Percentiles rank a stretch among this genome's conserved stretches.
phyloP scores from a whole-genome alignment of 2,797 vertebrate species.

The Sebastes hopkinsi region DNA sequence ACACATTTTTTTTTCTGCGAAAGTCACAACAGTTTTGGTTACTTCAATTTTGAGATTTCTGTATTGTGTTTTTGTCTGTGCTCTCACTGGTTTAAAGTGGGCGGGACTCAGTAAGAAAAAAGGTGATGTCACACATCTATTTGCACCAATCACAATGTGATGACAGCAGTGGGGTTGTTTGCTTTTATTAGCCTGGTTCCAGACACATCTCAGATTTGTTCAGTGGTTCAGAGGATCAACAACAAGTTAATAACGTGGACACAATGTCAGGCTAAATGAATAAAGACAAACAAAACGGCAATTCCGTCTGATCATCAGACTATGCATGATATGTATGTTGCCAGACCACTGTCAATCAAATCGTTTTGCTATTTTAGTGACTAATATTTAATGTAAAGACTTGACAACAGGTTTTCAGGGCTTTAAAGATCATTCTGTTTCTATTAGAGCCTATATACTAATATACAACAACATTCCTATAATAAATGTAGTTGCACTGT shows the following conservation, averaged over 20 bases:
- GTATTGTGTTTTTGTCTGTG: not conserved
- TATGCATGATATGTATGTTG: no score
- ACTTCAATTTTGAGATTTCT: not conserved
- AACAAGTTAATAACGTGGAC: not conserved
- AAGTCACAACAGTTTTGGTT: not conserved
- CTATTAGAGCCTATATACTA: not conserved
- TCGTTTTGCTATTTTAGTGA: not conserved
- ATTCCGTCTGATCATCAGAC: not conserved
- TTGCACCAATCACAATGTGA: not conserved
- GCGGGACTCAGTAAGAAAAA: not conserved
- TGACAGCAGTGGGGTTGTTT: not conserved
- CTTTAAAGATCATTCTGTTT: not conserved
- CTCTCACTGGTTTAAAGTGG: no score
- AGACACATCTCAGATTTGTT: not conserved
- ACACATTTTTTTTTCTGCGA: not conserved
- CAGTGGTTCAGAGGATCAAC: not conserved
- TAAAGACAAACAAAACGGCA: not conserved
- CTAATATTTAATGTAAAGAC: not conserved
- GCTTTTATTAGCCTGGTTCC: not conserved
- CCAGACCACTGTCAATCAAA: no score
- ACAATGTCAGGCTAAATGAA: not conserved
- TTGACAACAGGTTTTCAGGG: not conserved
- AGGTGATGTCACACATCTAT: not conserved
- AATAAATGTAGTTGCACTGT: not conserved
- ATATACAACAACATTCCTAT: not conserved